Evolutionary conservation across 2,797 vertebrate genomes (phyloP), one percentile per base, ranked within the genome.

Genomic region (Lutjanus argentimaculatus): DNA sequence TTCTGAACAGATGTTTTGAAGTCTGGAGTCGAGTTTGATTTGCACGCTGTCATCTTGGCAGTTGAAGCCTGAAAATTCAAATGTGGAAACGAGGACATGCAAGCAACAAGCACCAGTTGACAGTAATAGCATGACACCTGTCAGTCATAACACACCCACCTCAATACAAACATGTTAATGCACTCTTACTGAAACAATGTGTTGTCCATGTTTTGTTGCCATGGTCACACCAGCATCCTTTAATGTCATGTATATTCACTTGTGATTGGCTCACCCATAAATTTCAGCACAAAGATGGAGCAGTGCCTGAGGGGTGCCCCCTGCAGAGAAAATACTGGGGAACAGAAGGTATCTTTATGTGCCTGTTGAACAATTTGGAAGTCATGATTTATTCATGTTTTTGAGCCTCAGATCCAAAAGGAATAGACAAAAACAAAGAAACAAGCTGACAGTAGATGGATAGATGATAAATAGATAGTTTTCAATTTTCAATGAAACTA

Each of bases 1-100:
- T 70, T 69, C 16, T 59, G 63, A 77, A 71, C 75, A 82, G 72
- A 83, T 83, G 71, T 67, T 57, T 62, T 56, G 0, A 71, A 72
- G 61, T 22, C 42, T 64, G 42, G 65, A 49, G 43, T 36, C 17
- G 30, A 61, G 58, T 69, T 67, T 63, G 45, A 75, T 67, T 40
- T 58, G 61, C 49, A 71, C 17, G 57, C 75, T 69, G 48, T 67
- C 73, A 61, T 65, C 55, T 55, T 76, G 48, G n/a, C 48, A 51
- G 53, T n/a, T 21, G n/a, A 61, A 55, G 46, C 16, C 25, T 65
- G 22, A 48, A 52, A 45, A 71, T 56, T 66, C 14, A 22, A 46
- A 83, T 66, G 21, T 12, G 22, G 40, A 64, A 79, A 51, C 6
- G 0, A 14, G n/a, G 46, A 78, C 42, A 52, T 25, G 45, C 36